phyloP scores from a whole-genome alignment of 2,888 invertebrate genomes.

The Caradrina clavipalpis region DNA sequence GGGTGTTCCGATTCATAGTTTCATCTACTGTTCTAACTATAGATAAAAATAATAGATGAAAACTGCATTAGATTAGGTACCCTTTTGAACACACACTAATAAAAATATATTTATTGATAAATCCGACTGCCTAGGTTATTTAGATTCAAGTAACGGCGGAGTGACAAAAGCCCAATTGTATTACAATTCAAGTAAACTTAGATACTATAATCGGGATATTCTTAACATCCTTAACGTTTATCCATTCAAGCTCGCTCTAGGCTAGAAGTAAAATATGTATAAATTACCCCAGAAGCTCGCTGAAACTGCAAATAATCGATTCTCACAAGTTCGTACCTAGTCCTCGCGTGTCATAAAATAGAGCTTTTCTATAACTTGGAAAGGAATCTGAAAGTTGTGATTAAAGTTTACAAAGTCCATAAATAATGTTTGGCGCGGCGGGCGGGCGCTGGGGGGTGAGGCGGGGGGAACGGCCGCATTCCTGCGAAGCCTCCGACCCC shows the following conservation, averaged over 20 bases:
- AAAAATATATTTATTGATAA: background rate
- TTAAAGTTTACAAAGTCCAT: slow-evolving; percentile 62
- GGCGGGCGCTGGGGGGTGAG: slow-evolving; percentile 41
- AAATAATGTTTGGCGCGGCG: slow-evolving; percentile 63
- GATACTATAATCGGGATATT: background rate
- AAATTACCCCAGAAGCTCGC: background rate
- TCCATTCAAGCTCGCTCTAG: no score
- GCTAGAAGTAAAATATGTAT: background rate
- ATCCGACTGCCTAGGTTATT: background rate
- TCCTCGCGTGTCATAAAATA: slow-evolving; percentile 18
- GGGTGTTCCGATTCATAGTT: background rate
- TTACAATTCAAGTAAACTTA: background rate
- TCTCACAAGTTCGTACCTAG: background rate
- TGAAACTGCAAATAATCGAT: slow-evolving; percentile 10
- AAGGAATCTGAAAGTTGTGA: slow-evolving; percentile 60
- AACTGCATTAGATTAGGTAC: background rate
- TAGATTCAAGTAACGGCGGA: background rate
- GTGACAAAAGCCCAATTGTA: background rate
- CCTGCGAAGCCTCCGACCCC: slow-evolving; percentile 85
- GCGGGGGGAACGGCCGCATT: slow-evolving; percentile 83
- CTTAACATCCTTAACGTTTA: background rate
- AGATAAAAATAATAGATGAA: background rate
- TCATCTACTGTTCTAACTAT: background rate
- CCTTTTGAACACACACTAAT: background rate
- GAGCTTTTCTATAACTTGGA: slow-evolving; percentile 40